Percentiles rank a stretch among this genome's conserved stretches.
phyloP scores from a whole-genome alignment of 2,888 invertebrate genomes.

The Andrena hattorfiana region DNA sequence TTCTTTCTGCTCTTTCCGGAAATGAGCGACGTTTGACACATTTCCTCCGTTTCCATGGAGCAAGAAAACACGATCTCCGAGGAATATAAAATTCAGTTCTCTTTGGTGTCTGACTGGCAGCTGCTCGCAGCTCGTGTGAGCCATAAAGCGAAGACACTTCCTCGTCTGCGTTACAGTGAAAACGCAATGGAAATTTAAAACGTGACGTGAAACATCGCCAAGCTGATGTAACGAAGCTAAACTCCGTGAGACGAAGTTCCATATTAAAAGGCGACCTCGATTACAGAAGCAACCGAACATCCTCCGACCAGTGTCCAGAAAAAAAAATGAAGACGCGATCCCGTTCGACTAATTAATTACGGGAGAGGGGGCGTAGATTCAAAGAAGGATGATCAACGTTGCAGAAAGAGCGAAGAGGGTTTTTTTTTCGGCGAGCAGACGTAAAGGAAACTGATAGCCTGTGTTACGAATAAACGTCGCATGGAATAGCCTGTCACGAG shows the following conservation, averaged over 20 bases:
- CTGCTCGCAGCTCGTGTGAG: background rate
- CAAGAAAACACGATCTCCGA: background rate
- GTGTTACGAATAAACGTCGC: background rate
- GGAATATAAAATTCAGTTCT: conserved; percentile 11
- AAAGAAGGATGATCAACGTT: too few relatives aligned
- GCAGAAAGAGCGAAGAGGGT: too few relatives aligned
- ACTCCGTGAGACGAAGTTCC: too few relatives aligned
- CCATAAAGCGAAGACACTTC: conserved; percentile 18
- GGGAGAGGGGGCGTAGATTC: too few relatives aligned
- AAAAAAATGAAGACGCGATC: too few relatives aligned
- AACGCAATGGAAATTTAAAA: background rate
- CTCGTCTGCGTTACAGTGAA: background rate
- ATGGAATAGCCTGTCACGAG: background rate
- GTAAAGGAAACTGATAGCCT: background rate
- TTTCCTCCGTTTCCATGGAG: background rate
- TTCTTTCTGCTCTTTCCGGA: too few relatives aligned
- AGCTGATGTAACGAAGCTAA: background rate
- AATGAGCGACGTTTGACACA: too few relatives aligned
- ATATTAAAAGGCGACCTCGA: too few relatives aligned
- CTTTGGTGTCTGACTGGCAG: background rate
- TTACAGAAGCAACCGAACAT: too few relatives aligned
- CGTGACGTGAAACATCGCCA: background rate
- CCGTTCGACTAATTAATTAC: too few relatives aligned
- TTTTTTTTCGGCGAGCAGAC: background rate
- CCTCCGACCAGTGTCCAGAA: too few relatives aligned